phyloP scores from a whole-genome alignment of 1,140 invertebrate species.

The Neotoxoptera formosana region DNA sequence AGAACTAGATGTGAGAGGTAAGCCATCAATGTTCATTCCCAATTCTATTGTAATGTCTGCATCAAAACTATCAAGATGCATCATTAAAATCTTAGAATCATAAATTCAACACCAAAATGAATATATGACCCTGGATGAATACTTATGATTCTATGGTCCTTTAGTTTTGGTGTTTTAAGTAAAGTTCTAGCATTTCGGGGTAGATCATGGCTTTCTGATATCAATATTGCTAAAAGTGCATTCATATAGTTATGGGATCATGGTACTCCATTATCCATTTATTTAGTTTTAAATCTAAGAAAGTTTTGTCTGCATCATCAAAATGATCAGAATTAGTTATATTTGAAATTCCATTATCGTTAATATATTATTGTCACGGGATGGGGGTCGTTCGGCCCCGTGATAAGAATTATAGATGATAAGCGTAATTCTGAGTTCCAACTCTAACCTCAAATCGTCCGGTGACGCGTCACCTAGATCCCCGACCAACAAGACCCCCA shows the following conservation, averaged over 20 bases:
- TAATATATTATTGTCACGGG: too few relatives aligned
- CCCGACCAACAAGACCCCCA: too few relatives aligned
- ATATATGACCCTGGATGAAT: background rate
- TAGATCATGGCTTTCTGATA: background rate
- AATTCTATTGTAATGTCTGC: too few relatives aligned
- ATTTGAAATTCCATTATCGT: background rate
- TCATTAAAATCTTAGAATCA: background rate
- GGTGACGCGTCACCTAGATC: too few relatives aligned
- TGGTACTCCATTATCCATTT: background rate
- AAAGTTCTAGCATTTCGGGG: background rate
- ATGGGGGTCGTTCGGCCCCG: too few relatives aligned
- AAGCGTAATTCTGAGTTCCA: too few relatives aligned
- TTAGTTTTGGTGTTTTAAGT: background rate
- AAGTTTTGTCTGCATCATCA: background rate
- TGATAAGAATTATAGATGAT: too few relatives aligned
- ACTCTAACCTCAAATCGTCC: too few relatives aligned
- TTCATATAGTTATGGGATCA: background rate
- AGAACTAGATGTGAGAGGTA: too few relatives aligned
- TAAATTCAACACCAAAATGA: conserved; percentile 24
- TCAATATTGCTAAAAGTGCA: background rate
- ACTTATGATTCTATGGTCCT: background rate
- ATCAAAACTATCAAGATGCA: too few relatives aligned
- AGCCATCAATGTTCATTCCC: too few relatives aligned
- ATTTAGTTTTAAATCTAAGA: background rate
- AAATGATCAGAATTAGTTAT: background rate